These are phyloP conservation scores for Crax fasciolata DNA, from an alignment of 2,797 vertebrate genomes.

Conservation along the genomic window DNA sequence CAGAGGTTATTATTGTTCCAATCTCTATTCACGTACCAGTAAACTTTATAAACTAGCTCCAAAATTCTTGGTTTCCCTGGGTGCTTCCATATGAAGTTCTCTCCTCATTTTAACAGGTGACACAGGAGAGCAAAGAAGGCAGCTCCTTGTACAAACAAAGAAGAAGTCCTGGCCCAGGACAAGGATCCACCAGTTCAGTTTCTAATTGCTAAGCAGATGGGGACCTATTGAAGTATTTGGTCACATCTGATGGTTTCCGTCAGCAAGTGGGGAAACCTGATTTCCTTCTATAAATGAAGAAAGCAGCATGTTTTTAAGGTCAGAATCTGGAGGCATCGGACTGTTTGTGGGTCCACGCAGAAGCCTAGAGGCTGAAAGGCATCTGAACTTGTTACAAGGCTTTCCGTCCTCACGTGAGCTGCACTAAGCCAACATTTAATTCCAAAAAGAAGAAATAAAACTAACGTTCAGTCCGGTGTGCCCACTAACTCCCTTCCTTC, in stretches of 20 bases:
- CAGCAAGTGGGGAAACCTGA: neutral
- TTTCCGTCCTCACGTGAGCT: neutral
- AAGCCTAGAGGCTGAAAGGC: neutral
- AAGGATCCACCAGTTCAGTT: neutral
- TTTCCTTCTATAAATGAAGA: neutral
- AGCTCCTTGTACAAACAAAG: neutral
- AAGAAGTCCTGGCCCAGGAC: neutral
- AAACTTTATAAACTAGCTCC: neutral
- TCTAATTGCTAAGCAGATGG: neutral
- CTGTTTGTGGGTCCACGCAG: too few species aligned
- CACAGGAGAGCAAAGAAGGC: neutral
- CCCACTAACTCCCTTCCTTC: neutral
- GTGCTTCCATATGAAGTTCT: neutral
- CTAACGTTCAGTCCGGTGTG: neutral
- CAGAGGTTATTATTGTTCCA: neutral
- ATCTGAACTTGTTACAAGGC: neutral
- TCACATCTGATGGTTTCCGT: neutral
- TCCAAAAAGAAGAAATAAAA: neutral
- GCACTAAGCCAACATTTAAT: neutral
- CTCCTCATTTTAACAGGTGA: neutral
- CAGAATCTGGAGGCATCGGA: neutral
- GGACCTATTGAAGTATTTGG: neutral
- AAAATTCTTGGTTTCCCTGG: neutral
- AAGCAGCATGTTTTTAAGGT: neutral
- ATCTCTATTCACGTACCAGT: too few species aligned